Percentiles rank a stretch among this genome's conserved stretches.
Evolutionary conservation across 2,113 vertebrate species (phyloP).

Genomic region (Trogon surrucura): DNA sequence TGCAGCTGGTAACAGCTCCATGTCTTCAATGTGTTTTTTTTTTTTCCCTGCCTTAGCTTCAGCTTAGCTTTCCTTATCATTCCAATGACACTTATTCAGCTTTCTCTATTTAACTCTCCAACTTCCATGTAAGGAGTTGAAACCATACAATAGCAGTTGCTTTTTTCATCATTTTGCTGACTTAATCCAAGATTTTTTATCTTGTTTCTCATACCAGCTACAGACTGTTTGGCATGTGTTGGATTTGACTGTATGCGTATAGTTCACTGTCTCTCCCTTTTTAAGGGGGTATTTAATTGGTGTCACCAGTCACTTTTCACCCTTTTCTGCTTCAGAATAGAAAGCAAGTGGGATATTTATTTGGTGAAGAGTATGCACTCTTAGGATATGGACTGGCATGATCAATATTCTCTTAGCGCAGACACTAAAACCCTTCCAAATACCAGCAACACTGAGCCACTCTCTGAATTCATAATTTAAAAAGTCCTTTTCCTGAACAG

Average conservation of each 20-base stretch:
- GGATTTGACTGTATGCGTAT: not conserved
- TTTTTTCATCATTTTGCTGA: not conserved
- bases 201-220: not conserved
- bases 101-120: not conserved
- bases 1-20: not conserved
- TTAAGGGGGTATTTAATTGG: not conserved
- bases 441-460: not conserved
- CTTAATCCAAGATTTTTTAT: not conserved
- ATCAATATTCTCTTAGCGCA: not conserved
- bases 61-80: not conserved
- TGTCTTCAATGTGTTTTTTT: not conserved
- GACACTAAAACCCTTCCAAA: not conserved
- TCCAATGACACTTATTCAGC: not conserved
- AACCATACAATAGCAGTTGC: not conserved
- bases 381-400: not conserved
- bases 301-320: not conserved
- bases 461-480: not conserved
- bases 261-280: not conserved
- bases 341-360: not conserved
- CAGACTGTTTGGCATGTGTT: not conserved
- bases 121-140: not conserved
- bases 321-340: not conserved
- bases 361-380: not conserved
- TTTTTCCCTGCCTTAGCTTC: not conserved
- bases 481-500: not conserved